Percentiles rank a stretch among this genome's conserved stretches.
These are phyloP conservation scores for Notarius quadriscutis DNA, from an alignment of 2,113 vertebrate genomes.

Conservation along the genomic window DNA sequence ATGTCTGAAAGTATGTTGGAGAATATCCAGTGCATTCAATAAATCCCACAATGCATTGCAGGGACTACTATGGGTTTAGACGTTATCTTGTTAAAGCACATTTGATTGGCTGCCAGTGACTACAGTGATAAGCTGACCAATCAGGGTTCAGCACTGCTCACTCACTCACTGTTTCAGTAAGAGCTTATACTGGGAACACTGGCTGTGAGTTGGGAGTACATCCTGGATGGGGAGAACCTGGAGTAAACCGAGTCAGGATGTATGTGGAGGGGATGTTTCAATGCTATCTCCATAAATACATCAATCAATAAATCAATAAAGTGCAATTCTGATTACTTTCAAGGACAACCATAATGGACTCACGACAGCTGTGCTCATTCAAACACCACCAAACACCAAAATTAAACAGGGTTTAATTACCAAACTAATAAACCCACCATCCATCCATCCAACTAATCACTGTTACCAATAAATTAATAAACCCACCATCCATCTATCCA, in stretches of 20 bases:
- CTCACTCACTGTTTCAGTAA: background rate
- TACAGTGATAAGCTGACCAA: background rate
- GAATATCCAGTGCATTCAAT: background rate
- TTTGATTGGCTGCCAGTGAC: background rate
- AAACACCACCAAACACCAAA: background rate
- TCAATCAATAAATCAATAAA: background rate
- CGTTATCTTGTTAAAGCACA: background rate
- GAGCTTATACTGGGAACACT: background rate
- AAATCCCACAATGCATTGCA: background rate
- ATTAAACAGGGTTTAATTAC: background rate
- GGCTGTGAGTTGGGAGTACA: background rate
- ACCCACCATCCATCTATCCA: too few relatives aligned
- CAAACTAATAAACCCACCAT: background rate
- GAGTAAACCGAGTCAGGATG: background rate
- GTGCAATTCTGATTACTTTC: background rate
- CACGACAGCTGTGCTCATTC: background rate
- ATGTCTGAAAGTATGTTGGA: background rate
- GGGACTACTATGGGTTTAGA: background rate
- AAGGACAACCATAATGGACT: background rate
- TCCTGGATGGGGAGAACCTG: background rate
- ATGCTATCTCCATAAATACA: background rate
- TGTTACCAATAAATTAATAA: too few relatives aligned
- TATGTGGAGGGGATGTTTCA: too few relatives aligned
- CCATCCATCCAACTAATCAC: background rate
- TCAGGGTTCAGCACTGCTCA: background rate